phyloP scores from a whole-genome alignment of 2,888 invertebrate species.

The Scaeva pyrastri region DNA sequence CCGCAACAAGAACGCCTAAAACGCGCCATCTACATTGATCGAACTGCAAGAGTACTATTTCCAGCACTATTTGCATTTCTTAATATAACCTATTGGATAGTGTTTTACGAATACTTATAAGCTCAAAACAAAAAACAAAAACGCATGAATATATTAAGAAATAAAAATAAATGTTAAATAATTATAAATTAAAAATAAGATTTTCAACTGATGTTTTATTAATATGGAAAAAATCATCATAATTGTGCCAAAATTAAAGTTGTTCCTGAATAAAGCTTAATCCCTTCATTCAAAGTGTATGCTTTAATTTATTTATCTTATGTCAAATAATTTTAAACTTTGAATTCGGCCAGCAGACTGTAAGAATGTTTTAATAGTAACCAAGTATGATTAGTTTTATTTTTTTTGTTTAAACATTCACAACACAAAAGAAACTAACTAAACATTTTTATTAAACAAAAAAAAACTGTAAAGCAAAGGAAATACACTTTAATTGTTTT shows the following conservation, averaged over 20 bases:
- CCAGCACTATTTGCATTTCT: conserved; percentile 88
- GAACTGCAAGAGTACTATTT: conserved; percentile 89
- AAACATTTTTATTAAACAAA: too few species aligned
- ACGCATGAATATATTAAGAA: conserved; percentile 21
- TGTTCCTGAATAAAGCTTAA: background rate
- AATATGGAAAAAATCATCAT: background rate
- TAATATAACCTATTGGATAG: conserved; percentile 89
- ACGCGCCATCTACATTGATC: conserved; percentile 89
- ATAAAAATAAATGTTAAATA: conserved; percentile 36
- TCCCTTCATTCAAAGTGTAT: background rate
- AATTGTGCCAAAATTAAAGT: background rate
- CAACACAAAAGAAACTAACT: too few species aligned
- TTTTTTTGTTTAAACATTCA: too few species aligned
- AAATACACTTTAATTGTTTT: too few species aligned
- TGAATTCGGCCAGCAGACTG: too few species aligned
- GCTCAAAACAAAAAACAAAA: conserved; percentile 40
- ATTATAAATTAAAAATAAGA: conserved; percentile 19
- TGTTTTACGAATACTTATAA: conserved; percentile 90
- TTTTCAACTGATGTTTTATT: background rate
- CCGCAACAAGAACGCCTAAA: conserved; percentile 87
- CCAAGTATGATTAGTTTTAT: too few species aligned
- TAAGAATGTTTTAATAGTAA: too few species aligned
- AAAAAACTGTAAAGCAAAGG: too few species aligned
- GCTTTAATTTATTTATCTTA: background rate
- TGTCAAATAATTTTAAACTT: too few species aligned